Percentiles rank a stretch among this genome's conserved stretches.
phyloP scores from a whole-genome alignment of 2,113 vertebrate species.

The Microtus montanus region DNA sequence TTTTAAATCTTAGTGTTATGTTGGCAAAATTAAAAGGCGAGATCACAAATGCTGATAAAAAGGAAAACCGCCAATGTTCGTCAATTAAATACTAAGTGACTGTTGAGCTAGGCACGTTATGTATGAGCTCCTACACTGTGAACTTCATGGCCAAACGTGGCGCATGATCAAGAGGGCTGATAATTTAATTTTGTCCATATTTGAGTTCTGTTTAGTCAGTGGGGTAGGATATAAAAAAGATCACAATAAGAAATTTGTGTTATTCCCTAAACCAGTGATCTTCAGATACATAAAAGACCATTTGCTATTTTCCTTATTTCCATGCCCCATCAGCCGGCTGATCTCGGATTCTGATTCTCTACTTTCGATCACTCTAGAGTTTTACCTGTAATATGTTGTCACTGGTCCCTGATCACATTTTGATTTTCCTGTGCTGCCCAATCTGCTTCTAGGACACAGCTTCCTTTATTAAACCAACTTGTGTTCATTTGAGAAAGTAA shows the following conservation, averaged over 20 bases:
- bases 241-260: not conserved
- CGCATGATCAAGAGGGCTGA: not conserved
- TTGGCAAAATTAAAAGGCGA: conserved; percentile 40
- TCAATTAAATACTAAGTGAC: not conserved
- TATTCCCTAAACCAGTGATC: not conserved
- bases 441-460: not conserved
- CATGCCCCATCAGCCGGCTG: conserved; percentile 11
- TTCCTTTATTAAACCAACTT: not conserved
- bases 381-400: not conserved
- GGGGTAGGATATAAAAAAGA: not conserved
- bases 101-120: not conserved
- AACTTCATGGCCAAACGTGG: conserved; percentile 31
- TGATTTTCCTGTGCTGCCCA: not conserved
- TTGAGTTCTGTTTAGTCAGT: conserved; percentile 23
- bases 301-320: not conserved
- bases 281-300: not conserved
- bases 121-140: not conserved
- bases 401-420: conserved; percentile 17
- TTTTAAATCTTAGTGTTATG: conserved; percentile 14
- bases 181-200: conserved; percentile 23
- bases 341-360: not conserved
- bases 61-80: not conserved
- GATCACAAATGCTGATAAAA: conserved; percentile 9
- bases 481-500: conserved; percentile 31
- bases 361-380: not conserved